These are phyloP conservation scores for Ginglymostoma cirratum DNA, from an alignment of 2,113 vertebrate species.

Conservation along the genomic window DNA sequence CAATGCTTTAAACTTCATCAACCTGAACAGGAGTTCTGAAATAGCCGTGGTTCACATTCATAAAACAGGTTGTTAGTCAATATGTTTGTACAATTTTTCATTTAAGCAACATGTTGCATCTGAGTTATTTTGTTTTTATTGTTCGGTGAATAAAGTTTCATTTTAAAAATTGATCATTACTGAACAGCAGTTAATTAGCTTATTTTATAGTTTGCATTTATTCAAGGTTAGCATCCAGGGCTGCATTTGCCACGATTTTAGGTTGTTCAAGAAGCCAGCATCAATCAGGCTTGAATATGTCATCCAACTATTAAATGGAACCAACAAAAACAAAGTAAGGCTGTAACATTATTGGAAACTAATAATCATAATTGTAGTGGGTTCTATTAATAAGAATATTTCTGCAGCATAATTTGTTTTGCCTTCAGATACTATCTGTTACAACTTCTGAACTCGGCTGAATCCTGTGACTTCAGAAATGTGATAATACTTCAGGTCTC, in stretches of 20 bases:
- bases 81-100: background rate
- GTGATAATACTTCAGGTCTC: background rate
- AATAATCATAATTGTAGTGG: background rate
- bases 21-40: background rate
- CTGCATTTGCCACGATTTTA: background rate
- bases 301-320: background rate
- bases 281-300: background rate
- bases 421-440: background rate
- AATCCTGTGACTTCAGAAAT: background rate
- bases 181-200: background rate
- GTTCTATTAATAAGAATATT: constrained; percentile 21
- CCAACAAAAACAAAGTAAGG: background rate
- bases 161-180: background rate
- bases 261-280: background rate
- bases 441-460: background rate
- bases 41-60: background rate
- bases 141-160: background rate
- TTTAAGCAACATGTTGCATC: background rate
- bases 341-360: background rate
- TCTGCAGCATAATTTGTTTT: constrained; percentile 2
- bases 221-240: background rate
- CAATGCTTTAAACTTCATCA: background rate
- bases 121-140: background rate
- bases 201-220: background rate
- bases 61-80: background rate